Conservation (phyloP, 2,888 invertebrate species). For the Noctua fimbriata region DNA sequence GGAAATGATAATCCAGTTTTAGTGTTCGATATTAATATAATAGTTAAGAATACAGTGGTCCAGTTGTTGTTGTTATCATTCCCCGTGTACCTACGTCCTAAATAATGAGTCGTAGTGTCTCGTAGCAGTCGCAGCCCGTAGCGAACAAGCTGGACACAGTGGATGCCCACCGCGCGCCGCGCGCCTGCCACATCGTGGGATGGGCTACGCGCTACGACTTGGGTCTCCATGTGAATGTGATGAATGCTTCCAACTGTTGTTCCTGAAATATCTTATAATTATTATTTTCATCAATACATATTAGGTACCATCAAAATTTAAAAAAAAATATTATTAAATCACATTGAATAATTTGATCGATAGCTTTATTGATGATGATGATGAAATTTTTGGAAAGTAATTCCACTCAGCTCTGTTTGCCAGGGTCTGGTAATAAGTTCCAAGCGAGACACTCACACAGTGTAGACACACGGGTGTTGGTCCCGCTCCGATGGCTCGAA, state of each 20-base stretch:
- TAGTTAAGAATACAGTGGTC: not conserved
- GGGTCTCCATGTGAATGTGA: not conserved
- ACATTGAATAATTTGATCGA: not conserved
- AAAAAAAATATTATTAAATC: not conserved
- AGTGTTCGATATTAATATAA: not conserved
- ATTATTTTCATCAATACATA: not conserved
- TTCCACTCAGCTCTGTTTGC: too few species aligned
- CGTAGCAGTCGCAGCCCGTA: not conserved
- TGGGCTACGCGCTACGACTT: not conserved
- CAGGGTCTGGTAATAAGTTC: too few species aligned
- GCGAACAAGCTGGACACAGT: not conserved
- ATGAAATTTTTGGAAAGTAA: too few species aligned
- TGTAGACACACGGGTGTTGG: too few species aligned
- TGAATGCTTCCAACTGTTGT: not conserved
- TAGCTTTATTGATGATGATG: not conserved
- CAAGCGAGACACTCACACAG: too few species aligned
- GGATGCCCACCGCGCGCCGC: not conserved
- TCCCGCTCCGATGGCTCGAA: too few species aligned
- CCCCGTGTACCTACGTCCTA: too few species aligned
- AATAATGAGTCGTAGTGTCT: not conserved
- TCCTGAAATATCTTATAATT: not conserved
- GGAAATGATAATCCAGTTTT: not conserved
- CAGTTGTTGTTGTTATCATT: not conserved
- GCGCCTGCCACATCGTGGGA: not conserved
- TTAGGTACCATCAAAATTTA: not conserved